Conservation (phyloP, 1,140 invertebrate species). For the Aradophagus sp. region DNA sequence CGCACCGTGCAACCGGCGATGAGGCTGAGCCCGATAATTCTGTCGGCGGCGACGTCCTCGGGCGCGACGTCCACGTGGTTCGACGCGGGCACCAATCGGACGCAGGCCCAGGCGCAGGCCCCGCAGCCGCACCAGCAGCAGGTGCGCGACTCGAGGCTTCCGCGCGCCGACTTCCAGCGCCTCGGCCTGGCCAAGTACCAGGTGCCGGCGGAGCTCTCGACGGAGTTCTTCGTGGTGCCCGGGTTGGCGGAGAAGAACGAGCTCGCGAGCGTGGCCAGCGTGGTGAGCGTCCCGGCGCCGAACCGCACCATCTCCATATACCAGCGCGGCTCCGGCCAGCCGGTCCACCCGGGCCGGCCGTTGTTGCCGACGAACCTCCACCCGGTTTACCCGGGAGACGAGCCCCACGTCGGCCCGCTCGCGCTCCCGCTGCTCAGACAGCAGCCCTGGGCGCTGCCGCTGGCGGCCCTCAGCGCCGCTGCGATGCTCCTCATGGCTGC, state of each 20-base stretch:
- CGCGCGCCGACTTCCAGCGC: constrained; percentile 23
- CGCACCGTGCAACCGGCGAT: constrained; percentile 58
- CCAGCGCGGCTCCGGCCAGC: constrained; percentile 36
- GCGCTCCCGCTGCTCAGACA: constrained; percentile 76
- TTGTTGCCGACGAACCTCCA: constrained; percentile 4
- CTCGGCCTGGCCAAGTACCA: constrained; percentile 29
- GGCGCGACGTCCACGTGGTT: constrained; percentile 38
- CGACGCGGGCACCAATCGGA: constrained; percentile 3
- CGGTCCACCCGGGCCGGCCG: constrained; percentile 20
- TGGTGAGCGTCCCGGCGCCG: constrained; percentile 67
- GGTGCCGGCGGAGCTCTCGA: constrained; percentile 79
- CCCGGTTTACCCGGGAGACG: constrained; percentile 23
- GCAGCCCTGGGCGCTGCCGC: constrained; percentile 90
- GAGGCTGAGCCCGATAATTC: constrained; percentile 68
- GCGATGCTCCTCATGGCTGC: constrained; percentile 87
- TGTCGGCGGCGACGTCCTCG: constrained; percentile 64
- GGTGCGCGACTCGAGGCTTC: constrained; percentile 17
- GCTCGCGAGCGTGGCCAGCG: constrained; percentile 67
- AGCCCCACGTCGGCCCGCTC: constrained; percentile 46
- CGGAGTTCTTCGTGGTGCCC: constrained; percentile 84
- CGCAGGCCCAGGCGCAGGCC: constrained; percentile 22
- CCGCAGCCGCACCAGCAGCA: constrained; percentile 31
- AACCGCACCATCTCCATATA: constrained; percentile 65
- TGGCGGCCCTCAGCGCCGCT: constrained; percentile 85
- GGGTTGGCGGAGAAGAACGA: constrained; percentile 58